Percentiles rank a stretch among this genome's conserved stretches.
These are phyloP conservation scores for Neosilurus hyrtlii DNA, from an alignment of 2,797 vertebrate genomes.

Conservation along the genomic window DNA sequence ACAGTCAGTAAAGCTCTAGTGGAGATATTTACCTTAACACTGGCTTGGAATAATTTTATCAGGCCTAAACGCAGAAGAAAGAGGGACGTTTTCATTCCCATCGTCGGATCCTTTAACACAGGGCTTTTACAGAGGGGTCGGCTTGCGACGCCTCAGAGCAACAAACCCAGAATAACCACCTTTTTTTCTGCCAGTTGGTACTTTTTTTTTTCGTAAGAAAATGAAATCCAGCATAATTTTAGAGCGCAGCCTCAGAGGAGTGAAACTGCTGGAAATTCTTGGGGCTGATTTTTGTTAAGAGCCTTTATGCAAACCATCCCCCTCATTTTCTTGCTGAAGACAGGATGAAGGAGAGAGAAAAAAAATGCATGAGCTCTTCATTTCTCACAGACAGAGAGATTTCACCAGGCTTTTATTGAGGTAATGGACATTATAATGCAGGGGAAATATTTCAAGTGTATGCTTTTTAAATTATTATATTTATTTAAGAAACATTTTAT, in stretches of 20 bases:
- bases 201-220: constrained; percentile 43
- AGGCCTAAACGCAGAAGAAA: constrained; percentile 77
- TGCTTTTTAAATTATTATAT: neutral
- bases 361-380: constrained; percentile 62
- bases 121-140: constrained; percentile 68
- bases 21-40: constrained; percentile 80
- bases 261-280: constrained; percentile 69
- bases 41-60: constrained; percentile 75
- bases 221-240: constrained; percentile 51
- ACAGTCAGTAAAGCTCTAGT: constrained; percentile 55
- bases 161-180: constrained; percentile 70
- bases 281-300: constrained; percentile 75
- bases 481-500: neutral
- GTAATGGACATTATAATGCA: constrained; percentile 26
- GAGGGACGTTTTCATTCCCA: constrained; percentile 76
- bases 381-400: constrained; percentile 39
- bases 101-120: constrained; percentile 77
- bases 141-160: constrained; percentile 73
- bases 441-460: neutral
- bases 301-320: constrained; percentile 76
- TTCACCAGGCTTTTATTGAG: constrained; percentile 25
- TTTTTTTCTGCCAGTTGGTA: constrained; percentile 54
- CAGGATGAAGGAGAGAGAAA: constrained; percentile 68
- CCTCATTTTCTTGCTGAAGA: constrained; percentile 67
- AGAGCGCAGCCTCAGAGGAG: constrained; percentile 65